A percentile compares a stretch with the other conserved stretches of the same genome.
These are phyloP conservation scores for Pangasius sanitwongsei DNA, from an alignment of 2,797 vertebrate genomes.

Conservation along the genomic window DNA sequence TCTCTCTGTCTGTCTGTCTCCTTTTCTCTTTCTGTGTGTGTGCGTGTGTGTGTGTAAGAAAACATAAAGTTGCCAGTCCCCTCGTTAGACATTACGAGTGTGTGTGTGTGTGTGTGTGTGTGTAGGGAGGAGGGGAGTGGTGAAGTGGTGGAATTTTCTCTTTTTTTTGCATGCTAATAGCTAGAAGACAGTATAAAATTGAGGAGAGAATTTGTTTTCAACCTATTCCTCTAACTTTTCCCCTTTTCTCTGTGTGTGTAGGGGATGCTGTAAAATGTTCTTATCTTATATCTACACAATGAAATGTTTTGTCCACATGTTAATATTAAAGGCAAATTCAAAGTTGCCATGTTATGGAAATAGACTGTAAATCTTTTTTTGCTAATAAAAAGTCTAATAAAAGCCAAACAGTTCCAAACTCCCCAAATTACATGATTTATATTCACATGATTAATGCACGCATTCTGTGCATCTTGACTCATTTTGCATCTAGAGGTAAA, in stretches of 20 bases:
- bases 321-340: neutral
- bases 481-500: neutral
- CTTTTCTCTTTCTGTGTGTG: neutral
- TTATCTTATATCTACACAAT: neutral
- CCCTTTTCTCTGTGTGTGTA: neutral
- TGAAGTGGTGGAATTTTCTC: conserved; percentile 71
- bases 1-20: neutral
- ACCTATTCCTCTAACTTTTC: neutral
- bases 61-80: conserved; percentile 69
- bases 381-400: neutral
- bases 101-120: conserved; percentile 28
- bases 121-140: conserved; percentile 3
- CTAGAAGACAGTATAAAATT: conserved; percentile 16
- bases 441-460: neutral
- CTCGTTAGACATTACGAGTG: conserved; percentile 65
- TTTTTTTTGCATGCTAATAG: conserved; percentile 32
- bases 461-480: neutral
- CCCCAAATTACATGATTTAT: neutral
- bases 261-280: neutral
- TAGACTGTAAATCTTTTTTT: neutral
- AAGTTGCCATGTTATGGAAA: neutral
- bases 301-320: neutral
- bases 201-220: neutral
- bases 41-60: conserved; percentile 36
- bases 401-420: neutral